phyloP scores from a whole-genome alignment of 2,797 vertebrate genomes.

The Melopsittacus undulatus region DNA sequence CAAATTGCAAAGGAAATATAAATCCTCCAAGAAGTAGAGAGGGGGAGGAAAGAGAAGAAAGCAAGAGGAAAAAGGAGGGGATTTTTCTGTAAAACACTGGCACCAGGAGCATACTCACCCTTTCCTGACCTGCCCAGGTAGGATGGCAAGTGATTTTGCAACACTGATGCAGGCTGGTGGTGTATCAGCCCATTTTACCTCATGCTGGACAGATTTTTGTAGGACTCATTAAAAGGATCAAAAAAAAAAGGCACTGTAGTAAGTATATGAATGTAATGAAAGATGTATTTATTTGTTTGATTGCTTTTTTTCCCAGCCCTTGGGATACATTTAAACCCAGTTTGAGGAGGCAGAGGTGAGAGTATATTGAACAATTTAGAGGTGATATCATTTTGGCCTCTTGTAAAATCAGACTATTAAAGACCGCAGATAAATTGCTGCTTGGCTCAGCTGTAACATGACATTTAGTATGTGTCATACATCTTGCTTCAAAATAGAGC shows the following conservation, averaged over 20 bases:
- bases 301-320: fast-evolving
- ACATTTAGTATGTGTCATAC: not conserved
- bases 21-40: not conserved
- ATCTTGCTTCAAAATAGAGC: constrained; percentile 18
- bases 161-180: not conserved
- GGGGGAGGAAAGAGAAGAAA: not conserved
- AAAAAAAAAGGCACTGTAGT: not conserved
- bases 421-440: not conserved
- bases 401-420: constrained; percentile 8
- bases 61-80: not conserved
- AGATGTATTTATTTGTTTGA: not conserved
- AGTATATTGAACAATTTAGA: not conserved
- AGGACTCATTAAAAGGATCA: not conserved
- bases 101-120: not conserved
- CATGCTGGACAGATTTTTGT: not conserved
- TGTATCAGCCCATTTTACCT: not conserved
- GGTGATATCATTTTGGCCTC: not conserved
- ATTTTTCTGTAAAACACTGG: not conserved
- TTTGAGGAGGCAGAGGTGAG: not conserved
- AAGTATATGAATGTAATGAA: not conserved
- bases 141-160: not conserved
- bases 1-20: not conserved
- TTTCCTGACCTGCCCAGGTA: not conserved
- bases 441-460: not conserved
- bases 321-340: not conserved